These are phyloP conservation scores for Scaptomyza tumidula DNA, from an alignment of 2,888 invertebrate species.

Conservation along the genomic window DNA sequence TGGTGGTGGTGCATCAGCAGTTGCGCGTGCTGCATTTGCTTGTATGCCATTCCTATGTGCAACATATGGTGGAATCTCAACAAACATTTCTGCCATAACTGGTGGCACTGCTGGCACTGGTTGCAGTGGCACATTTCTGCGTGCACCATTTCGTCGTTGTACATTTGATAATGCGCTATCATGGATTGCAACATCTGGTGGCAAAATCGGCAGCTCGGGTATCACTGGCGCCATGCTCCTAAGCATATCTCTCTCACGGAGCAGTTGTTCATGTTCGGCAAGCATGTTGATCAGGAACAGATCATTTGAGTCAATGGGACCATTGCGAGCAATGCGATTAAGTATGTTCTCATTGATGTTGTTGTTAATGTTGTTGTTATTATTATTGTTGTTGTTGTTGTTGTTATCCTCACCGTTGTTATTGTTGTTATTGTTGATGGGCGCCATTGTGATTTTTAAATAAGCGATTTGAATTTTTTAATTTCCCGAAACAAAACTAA, in stretches of 20 bases:
- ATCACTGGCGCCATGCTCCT: neutral
- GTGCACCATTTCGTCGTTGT: neutral
- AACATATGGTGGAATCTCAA: too few relatives aligned
- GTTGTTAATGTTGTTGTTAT: slow-evolving; percentile 6
- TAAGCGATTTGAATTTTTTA: slow-evolving; percentile 56
- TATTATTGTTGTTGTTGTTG: slow-evolving; percentile 29
- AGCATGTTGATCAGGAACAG: neutral
- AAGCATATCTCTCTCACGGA: neutral
- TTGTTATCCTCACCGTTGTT: slow-evolving; percentile 4
- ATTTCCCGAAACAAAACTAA: slow-evolving; percentile 48
- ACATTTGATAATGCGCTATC: neutral
- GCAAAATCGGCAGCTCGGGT: neutral
- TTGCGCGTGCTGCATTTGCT: neutral
- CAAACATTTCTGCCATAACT: neutral
- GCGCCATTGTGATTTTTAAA: slow-evolving; percentile 43
- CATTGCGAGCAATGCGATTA: too few relatives aligned
- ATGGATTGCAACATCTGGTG: too few relatives aligned
- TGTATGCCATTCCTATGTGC: neutral
- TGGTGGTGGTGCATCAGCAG: neutral
- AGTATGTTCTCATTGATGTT: neutral
- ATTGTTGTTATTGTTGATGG: slow-evolving; percentile 38
- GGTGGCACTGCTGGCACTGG: neutral
- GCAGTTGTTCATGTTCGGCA: neutral
- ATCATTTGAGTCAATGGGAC: neutral
- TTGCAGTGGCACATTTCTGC: neutral